phyloP scores from a whole-genome alignment of 2,797 vertebrate species.

The Mus spretus region DNA sequence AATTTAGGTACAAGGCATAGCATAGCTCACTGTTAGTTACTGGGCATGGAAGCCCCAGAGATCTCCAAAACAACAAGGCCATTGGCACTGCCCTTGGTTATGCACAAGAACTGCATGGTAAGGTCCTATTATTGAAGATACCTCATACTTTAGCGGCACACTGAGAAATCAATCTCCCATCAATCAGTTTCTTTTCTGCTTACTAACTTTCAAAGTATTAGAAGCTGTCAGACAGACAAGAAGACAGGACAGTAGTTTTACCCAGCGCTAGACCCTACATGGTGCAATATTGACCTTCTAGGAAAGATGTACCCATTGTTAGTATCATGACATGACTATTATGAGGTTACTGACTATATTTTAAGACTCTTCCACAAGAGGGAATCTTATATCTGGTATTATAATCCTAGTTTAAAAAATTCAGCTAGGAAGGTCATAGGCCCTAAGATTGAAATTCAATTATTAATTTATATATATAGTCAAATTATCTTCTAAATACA shows the following conservation, averaged over 20 bases:
- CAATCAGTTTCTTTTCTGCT: background rate
- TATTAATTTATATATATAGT: background rate
- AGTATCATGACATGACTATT: background rate
- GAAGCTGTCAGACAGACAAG: background rate
- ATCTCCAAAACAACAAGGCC: background rate
- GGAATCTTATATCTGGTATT: background rate
- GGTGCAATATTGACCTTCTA: background rate
- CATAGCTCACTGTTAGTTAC: background rate
- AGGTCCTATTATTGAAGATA: background rate
- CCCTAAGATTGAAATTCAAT: background rate
- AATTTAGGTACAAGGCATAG: background rate
- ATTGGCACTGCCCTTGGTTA: background rate
- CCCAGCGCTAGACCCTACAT: background rate
- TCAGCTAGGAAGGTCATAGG: background rate
- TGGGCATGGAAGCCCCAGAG: background rate
- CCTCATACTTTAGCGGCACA: background rate
- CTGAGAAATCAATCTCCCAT: background rate
- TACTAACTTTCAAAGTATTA: background rate
- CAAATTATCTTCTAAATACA: background rate
- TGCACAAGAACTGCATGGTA: background rate
- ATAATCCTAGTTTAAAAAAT: background rate
- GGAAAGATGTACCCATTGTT: background rate
- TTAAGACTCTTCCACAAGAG: background rate
- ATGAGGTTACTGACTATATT: background rate
- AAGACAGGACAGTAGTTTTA: background rate